These are phyloP conservation scores for Lytechinus pictus DNA, from an alignment of 35 echinoderm and acorn worm genomes.

Conservation along the genomic window DNA sequence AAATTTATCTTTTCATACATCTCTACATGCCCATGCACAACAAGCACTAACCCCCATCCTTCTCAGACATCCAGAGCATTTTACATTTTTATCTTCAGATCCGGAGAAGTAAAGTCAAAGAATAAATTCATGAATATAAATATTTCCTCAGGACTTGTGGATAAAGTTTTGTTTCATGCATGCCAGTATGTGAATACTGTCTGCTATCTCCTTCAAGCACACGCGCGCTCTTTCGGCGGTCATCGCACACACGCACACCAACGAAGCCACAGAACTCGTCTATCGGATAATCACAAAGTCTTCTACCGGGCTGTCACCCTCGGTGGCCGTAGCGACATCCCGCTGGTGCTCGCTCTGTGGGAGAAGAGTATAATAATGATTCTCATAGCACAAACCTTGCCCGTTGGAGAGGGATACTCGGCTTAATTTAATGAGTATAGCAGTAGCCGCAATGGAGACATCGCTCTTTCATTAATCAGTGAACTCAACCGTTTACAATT, in stretches of 20 bases:
- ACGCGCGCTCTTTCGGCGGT: not conserved
- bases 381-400: not conserved
- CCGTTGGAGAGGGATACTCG: not conserved
- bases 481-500: conserved; percentile 18
- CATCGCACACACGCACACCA: not conserved
- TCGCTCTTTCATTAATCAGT: conserved; percentile 3
- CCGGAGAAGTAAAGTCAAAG: no score
- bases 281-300: not conserved
- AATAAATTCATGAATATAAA: no score
- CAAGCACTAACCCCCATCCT: no score
- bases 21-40: no score
- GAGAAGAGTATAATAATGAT: not conserved
- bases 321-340: not conserved
- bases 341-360: not conserved
- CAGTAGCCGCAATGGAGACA: not conserved
- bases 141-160: no score
- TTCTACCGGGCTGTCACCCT: not conserved
- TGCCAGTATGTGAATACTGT: no score
- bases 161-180: no score
- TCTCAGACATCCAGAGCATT: no score
- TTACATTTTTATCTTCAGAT: no score
- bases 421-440: conserved; percentile 4
- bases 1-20: no score
- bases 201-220: not conserved
- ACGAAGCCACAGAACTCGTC: not conserved